These are phyloP conservation scores for Berghia stephanieae DNA, from an alignment of 1,140 invertebrate species.

Conservation along the genomic window DNA sequence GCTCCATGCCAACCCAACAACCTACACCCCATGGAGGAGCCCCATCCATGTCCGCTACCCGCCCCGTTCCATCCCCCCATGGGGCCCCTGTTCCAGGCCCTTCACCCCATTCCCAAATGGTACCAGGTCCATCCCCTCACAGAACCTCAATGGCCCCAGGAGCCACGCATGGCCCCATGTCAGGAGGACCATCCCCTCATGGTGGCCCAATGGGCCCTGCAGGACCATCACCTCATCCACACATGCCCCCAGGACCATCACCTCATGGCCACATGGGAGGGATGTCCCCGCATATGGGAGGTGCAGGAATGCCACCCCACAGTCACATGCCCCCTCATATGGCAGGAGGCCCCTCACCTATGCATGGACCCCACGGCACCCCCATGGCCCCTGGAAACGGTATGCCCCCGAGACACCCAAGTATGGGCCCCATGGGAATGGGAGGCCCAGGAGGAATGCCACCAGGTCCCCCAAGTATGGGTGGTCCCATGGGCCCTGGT, in stretches of 20 bases:
- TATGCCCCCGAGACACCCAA: slow-evolving; percentile 19
- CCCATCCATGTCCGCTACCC: no score
- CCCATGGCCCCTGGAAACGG: no score
- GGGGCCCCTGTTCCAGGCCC: no score
- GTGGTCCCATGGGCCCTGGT: no score
- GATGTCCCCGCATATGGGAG: slow-evolving; percentile 9
- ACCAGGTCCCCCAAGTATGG: no score
- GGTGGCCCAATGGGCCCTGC: slow-evolving; percentile 11
- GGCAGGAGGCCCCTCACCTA: slow-evolving; percentile 1
- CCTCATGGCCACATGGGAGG: slow-evolving; percentile 3
- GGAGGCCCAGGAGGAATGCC: slow-evolving; percentile 14
- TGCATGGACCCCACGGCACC: slow-evolving; percentile 29
- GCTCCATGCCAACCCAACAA: no score
- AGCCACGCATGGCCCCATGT: background rate
- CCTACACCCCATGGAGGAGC: no score
- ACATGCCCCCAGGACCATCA: slow-evolving; percentile 12
- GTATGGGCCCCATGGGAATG: slow-evolving; percentile 23
- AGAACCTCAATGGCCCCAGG: background rate
- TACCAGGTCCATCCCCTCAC: background rate
- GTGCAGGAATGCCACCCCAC: no score
- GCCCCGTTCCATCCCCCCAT: slow-evolving; percentile 24
- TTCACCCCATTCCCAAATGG: background rate
- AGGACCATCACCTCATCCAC: background rate
- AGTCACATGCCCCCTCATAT: background rate
- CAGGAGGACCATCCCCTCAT: slow-evolving; percentile 10